phyloP scores from a whole-genome alignment of 2,113 vertebrate genomes.

The Geococcyx californianus region DNA sequence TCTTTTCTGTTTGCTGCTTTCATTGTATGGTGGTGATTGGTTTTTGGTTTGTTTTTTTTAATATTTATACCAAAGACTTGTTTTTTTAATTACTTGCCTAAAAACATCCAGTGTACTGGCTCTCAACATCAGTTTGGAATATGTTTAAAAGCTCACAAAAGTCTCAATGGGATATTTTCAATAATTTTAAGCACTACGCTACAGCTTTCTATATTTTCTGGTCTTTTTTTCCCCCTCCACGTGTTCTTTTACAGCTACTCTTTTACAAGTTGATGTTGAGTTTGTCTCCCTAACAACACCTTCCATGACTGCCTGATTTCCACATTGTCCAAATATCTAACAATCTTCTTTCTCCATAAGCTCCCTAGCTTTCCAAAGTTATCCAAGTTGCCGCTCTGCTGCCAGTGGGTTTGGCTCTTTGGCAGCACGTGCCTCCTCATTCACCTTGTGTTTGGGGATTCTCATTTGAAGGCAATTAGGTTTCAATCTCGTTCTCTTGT shows the following conservation, averaged over 20 bases:
- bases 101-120: neutral
- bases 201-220: neutral
- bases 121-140: neutral
- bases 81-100: neutral
- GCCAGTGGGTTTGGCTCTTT: neutral
- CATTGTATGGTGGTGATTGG: neutral
- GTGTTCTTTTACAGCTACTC: neutral
- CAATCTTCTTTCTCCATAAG: neutral
- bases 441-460: neutral
- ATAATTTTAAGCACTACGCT: neutral
- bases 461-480: neutral
- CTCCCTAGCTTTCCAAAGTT: neutral
- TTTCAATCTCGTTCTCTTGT: neutral
- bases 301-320: neutral
- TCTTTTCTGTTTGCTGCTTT: neutral
- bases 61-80: neutral
- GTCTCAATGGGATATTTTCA: neutral
- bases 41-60: neutral
- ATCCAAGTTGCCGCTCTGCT: neutral
- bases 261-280: neutral
- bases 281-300: neutral
- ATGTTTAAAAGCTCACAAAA: neutral
- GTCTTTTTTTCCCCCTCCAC: rapidly evolving
- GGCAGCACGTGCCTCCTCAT: neutral
- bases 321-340: neutral